Percentiles rank a stretch among this genome's conserved stretches.
Conservation (phyloP, 2,888 invertebrate genomes). For the Polylopha cassiicola region DNA sequence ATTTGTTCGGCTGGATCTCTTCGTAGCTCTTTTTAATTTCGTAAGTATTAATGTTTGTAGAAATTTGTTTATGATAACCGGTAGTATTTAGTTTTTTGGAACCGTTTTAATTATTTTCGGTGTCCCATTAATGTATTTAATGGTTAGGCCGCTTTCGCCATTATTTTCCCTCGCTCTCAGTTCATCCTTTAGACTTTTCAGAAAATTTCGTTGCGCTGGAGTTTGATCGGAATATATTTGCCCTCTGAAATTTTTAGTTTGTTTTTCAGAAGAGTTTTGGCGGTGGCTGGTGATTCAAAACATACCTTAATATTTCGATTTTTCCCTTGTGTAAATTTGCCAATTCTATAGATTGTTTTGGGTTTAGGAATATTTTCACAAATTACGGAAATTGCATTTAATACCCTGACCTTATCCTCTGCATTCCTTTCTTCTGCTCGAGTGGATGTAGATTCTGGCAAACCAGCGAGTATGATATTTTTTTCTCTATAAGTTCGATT, state of each 20-base stretch:
- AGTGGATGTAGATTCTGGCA: slow-evolving; percentile 2
- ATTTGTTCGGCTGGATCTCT: slow-evolving; percentile 11
- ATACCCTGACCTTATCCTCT: too few species aligned
- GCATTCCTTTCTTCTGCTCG: slow-evolving; percentile 1
- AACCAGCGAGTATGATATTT: slow-evolving; percentile 4
- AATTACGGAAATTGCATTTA: too few species aligned
- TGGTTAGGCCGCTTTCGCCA: neutral
- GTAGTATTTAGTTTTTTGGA: neutral
- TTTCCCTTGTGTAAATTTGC: neutral
- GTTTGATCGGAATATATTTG: slow-evolving; percentile 1
- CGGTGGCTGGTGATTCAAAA: too few species aligned
- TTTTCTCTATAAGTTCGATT: slow-evolving; percentile 7
- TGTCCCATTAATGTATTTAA: slow-evolving; percentile 1
- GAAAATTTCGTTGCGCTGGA: neutral
- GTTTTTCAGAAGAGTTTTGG: too few species aligned
- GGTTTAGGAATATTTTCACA: neutral
- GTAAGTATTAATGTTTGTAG: slow-evolving; percentile 17
- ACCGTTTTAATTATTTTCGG: neutral
- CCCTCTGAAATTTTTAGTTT: too few species aligned
- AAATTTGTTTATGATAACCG: too few species aligned
- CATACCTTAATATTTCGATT: neutral
- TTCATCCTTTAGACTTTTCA: neutral
- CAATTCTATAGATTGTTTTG: neutral
- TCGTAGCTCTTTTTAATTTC: neutral
- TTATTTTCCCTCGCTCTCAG: neutral